phyloP scores from a whole-genome alignment of 2,888 invertebrate genomes.

The Eutolmus rufibarbis region DNA sequence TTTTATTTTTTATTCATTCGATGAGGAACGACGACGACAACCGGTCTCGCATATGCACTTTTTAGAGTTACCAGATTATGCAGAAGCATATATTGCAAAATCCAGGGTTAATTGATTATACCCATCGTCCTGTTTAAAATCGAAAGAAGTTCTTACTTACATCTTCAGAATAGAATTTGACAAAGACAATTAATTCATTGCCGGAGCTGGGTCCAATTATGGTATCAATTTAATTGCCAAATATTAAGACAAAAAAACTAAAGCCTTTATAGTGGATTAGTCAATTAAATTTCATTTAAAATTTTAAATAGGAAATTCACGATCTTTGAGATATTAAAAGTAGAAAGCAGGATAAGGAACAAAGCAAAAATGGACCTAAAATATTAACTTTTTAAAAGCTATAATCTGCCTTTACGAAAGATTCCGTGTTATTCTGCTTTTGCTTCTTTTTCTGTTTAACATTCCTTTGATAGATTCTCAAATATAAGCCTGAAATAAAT shows the following conservation, averaged over 20 bases:
- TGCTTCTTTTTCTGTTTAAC: too few species aligned
- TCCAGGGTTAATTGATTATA: background rate
- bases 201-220: background rate
- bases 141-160: background rate
- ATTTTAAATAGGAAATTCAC: too few species aligned
- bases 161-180: background rate
- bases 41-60: slow-evolving; percentile 42
- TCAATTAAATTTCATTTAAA: background rate
- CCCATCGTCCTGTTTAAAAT: background rate
- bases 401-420: too few species aligned
- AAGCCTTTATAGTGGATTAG: background rate
- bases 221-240: background rate
- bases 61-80: slow-evolving; percentile 34
- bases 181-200: background rate
- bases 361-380: too few species aligned
- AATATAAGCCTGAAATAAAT: too few species aligned
- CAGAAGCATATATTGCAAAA: background rate
- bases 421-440: too few species aligned
- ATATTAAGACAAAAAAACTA: background rate
- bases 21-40: slow-evolving; percentile 36
- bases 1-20: background rate
- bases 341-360: too few species aligned
- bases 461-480: too few species aligned
- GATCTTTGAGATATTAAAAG: too few species aligned
- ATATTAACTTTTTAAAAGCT: too few species aligned